Percentiles rank a stretch among this genome's conserved stretches.
Evolutionary conservation across 37 sponge, comb jelly and placozoan species (phyloP).

Genomic region (Tethya wilhelma): DNA sequence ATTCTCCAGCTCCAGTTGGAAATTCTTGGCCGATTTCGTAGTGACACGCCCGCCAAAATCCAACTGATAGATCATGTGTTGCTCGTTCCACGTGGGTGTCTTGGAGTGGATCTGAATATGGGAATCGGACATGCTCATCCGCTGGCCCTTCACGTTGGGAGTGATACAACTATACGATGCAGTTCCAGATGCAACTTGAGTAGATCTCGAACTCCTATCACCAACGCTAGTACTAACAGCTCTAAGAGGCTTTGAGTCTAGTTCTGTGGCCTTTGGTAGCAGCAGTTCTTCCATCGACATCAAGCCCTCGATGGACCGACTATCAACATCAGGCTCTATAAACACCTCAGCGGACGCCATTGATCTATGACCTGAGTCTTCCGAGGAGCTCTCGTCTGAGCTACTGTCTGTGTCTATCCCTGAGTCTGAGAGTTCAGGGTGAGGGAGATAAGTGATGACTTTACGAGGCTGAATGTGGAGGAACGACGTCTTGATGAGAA

Average conservation of each 20-base stretch:
- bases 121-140: conserved; percentile 50
- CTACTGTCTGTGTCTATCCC: conserved; percentile 75
- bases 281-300: conserved; percentile 63
- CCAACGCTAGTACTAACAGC: conserved; percentile 14
- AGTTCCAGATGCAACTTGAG: background rate
- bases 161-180: conserved; percentile 14
- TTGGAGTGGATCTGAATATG: conserved; percentile 82
- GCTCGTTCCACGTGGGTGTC: conserved; percentile 94
- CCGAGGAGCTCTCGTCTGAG: conserved; percentile 32
- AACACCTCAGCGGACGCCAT: conserved; percentile 27
- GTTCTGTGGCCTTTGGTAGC: conserved; percentile 29
- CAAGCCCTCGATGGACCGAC: conserved; percentile 38
- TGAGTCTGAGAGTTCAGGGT: conserved; percentile 64
- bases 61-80: conserved; percentile 93
- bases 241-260: conserved; percentile 33
- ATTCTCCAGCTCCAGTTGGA: conserved; percentile 81
- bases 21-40: conserved; percentile 93
- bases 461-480: conserved; percentile 93
- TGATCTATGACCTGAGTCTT: conserved; percentile 1
- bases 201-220: background rate
- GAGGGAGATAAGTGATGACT: conserved; percentile 74
- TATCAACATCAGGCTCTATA: conserved; percentile 36
- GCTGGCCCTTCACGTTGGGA: conserved; percentile 6
- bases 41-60: conserved; percentile 96
- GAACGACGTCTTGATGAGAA: conserved; percentile 86